Base-by-base conservation (phyloP, 2,797 vertebrate genomes). In the Muscicapa striata region DNA sequence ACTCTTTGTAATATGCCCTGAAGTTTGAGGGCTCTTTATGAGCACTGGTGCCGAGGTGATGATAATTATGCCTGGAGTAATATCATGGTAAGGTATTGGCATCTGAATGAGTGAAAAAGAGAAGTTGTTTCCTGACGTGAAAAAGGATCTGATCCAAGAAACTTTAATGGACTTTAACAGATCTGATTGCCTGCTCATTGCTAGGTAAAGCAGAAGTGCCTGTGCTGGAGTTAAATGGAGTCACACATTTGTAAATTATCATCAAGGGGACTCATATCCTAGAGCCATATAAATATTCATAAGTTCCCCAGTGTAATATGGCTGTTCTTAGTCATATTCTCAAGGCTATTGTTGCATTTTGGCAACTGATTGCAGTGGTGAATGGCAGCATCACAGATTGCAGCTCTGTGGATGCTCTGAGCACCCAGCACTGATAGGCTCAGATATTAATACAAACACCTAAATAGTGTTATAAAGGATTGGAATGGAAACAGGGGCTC, bases 231-330 rank as follows among this genome's bases (percentile, higher is more conserved):
- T 78, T 62, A 63, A 49, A 86, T 43, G 51, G 40, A 82, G 43
- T 52, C 59, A 15, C 20, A n/a, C 13, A 5, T 84, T 91, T 74
- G 61, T 57, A 52, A 94, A 92, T 78, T 64, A 14, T 54, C 79
- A 77, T 80, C 76, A 83, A 61, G 74, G 29, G 26, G n/a, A 62
- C 48, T 69, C 22, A 16, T 24, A 18, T 89, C 80, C 76, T 61
- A n/a, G 9, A 78, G 52, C 58, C n/a, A 14, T n/a, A 49, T 80
- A 72, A 91, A 95, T 90, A 91, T 94, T 93, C 64, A 77, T 83
- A 2, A 72, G 54, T 46, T 81, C 10, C 1, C 46, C 24, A 14
- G 23, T 32, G 43, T 32, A 49, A 67, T 40, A 20, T 21, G 52
- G 34, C 40, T 91, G 45, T 36, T 75, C 68, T 83, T 84, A 84